These are phyloP conservation scores for Streblospio benedicti DNA, from an alignment of 1,140 invertebrate species.

Conservation along the genomic window DNA sequence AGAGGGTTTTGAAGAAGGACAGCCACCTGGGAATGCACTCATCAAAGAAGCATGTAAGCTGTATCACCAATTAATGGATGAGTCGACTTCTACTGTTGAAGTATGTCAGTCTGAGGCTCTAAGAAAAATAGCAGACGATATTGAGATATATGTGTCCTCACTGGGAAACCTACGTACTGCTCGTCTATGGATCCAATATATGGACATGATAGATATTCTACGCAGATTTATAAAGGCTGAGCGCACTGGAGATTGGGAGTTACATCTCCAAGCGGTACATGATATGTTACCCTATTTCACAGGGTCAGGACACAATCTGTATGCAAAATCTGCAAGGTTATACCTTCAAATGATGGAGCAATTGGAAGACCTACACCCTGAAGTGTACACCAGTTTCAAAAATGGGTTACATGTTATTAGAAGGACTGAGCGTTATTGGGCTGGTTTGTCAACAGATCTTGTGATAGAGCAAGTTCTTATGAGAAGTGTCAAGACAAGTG, in stretches of 20 bases:
- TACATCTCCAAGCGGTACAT: constrained; percentile 23
- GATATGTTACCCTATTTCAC: constrained; percentile 4
- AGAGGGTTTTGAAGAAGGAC: too few species aligned
- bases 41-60: too few species aligned
- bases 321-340: constrained; percentile 1
- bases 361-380: background rate
- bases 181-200: constrained; percentile 27
- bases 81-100: too few species aligned
- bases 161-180: constrained; percentile 12
- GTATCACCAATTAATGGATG: too few species aligned
- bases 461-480: constrained; percentile 6
- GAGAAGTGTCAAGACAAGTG: background rate
- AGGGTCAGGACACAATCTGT: constrained; percentile 3
- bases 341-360: constrained; percentile 1
- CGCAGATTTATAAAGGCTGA: constrained; percentile 42
- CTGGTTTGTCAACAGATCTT: constrained; percentile 7
- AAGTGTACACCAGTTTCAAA: too few species aligned
- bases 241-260: constrained; percentile 36
- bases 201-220: constrained; percentile 33
- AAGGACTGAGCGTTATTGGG: background rate
- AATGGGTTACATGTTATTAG: too few species aligned
- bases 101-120: too few species aligned
- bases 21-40: too few species aligned
- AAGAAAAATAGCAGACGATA: too few species aligned
- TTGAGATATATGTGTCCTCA: too few species aligned